A percentile compares a stretch with the other conserved stretches of the same genome.
Evolutionary conservation across 2,797 vertebrate species (phyloP).

Genomic region (Pitangus sulphuratus): DNA sequence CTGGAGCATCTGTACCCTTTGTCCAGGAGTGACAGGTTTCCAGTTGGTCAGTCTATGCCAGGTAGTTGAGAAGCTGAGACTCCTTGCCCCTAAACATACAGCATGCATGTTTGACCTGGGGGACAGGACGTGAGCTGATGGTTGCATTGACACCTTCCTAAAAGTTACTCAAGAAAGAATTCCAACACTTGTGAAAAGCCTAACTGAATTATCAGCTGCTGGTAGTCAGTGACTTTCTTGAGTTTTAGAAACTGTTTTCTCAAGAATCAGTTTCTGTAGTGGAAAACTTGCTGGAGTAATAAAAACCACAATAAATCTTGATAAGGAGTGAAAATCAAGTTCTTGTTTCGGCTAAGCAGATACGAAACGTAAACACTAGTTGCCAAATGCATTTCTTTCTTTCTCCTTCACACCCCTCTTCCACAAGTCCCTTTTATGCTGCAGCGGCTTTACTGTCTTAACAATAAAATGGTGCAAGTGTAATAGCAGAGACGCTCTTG

Average conservation of each 20-base stretch:
- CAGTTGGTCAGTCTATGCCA: too few species aligned
- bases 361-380: background rate
- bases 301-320: conserved; percentile 60
- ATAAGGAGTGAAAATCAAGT: conserved; percentile 4
- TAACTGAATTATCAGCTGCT: conserved; percentile 59
- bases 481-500: background rate
- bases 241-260: conserved; percentile 67
- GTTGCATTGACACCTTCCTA: conserved; percentile 18
- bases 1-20: accelerated
- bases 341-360: background rate
- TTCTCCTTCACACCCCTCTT: background rate
- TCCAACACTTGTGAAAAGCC: conserved; percentile 29
- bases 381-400: background rate
- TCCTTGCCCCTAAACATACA: background rate
- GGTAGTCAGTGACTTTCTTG: conserved; percentile 68
- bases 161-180: conserved; percentile 33
- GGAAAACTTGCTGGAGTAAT: conserved; percentile 78
- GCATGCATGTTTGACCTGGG: accelerated
- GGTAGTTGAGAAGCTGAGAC: background rate
- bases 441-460: background rate
- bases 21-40: background rate
- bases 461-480: background rate
- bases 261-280: conserved; percentile 65
- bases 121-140: accelerated
- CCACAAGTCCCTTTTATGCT: background rate